Percentiles rank a stretch among this genome's conserved stretches.
These are phyloP conservation scores for Teinopalpus imperialis DNA, from an alignment of 2,888 invertebrate species.

Conservation along the genomic window DNA sequence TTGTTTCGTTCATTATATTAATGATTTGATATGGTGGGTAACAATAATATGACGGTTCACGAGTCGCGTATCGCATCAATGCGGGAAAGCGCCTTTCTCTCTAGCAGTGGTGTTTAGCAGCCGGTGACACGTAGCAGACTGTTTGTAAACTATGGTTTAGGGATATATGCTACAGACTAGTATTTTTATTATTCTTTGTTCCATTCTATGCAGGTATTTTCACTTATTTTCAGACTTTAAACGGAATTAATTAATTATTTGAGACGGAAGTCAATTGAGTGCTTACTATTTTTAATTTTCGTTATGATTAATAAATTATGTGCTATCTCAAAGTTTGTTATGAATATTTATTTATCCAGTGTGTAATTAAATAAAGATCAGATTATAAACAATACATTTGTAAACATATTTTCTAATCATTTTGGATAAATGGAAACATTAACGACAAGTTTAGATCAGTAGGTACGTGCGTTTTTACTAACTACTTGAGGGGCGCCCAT, in stretches of 20 bases:
- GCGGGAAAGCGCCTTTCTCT: conserved; percentile 80
- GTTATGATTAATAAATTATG: too few relatives aligned
- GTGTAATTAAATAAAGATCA: too few relatives aligned
- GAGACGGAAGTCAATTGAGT: too few relatives aligned
- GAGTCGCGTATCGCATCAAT: conserved; percentile 31
- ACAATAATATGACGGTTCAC: conserved; percentile 13
- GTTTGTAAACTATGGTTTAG: conserved; percentile 53
- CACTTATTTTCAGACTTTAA: too few relatives aligned
- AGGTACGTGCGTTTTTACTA: conserved; percentile 52
- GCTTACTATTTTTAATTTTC: too few relatives aligned
- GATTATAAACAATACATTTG: too few relatives aligned
- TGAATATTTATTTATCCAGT: too few relatives aligned
- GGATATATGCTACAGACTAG: neutral
- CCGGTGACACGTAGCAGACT: conserved; percentile 53
- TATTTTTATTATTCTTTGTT: neutral
- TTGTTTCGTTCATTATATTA: conserved; percentile 8
- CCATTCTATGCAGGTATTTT: neutral
- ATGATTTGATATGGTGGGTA: conserved; percentile 3
- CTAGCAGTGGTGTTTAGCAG: conserved; percentile 42
- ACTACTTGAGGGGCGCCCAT: conserved; percentile 49
- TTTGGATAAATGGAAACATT: neutral
- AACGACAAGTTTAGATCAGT: conserved; percentile 20
- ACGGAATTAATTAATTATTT: too few relatives aligned
- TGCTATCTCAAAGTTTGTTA: too few relatives aligned
- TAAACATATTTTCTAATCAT: too few relatives aligned